Conservation (phyloP, 2,797 vertebrate species). For the Sebastiscus albofasciatus region DNA sequence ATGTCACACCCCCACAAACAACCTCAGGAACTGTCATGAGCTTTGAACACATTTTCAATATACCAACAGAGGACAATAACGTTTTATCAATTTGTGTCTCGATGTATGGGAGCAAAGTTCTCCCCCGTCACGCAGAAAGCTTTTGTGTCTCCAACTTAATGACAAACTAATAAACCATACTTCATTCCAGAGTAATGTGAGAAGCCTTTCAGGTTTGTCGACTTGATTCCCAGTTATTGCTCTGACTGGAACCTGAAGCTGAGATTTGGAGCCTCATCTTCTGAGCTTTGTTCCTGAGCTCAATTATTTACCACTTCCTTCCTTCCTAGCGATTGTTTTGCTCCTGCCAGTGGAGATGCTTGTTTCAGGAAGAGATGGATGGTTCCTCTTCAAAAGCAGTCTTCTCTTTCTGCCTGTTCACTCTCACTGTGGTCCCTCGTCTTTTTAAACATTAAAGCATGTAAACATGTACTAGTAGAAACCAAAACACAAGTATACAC, state of each 20-base stretch:
- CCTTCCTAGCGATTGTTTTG: conserved; percentile 34
- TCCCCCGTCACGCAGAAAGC: neutral
- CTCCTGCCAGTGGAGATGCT: conserved; percentile 38
- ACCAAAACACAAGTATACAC: neutral
- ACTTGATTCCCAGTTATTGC: neutral
- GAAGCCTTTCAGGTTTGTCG: neutral
- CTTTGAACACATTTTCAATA: neutral
- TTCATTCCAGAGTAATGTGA: neutral
- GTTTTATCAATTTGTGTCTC: neutral
- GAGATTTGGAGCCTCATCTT: conserved; percentile 5
- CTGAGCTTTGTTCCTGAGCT: conserved; percentile 24
- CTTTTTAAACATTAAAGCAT: neutral
- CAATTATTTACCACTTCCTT: conserved; percentile 46
- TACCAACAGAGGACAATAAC: neutral
- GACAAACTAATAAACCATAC: conserved; percentile 7
- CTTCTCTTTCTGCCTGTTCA: conserved; percentile 22
- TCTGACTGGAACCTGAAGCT: neutral
- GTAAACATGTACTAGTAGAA: neutral
- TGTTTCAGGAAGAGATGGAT: conserved; percentile 38
- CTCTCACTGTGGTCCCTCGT: conserved; percentile 14
- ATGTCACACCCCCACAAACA: conserved; percentile 11
- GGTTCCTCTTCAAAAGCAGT: conserved; percentile 7
- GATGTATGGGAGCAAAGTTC: neutral
- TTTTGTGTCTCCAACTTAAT: conserved; percentile 1
- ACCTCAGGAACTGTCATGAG: conserved; percentile 10